Conservation (phyloP, 2,888 invertebrate species). For the Perizoma affinitatum region DNA sequence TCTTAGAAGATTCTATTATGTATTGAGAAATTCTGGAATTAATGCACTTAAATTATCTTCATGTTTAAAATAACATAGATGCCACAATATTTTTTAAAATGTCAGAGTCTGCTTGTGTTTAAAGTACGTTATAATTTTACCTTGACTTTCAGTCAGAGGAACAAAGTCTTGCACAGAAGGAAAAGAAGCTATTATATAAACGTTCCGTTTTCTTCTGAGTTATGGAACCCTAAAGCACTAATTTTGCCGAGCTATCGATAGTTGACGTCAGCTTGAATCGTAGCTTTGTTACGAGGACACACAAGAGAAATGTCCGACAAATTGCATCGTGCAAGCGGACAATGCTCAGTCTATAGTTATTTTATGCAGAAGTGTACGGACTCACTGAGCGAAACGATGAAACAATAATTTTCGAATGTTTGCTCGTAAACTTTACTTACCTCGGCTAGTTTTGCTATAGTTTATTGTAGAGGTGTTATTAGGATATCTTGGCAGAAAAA, state of each 20-base stretch:
- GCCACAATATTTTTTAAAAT: too few species aligned
- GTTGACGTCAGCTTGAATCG: conserved; percentile 68
- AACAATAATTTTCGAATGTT: conserved; percentile 20
- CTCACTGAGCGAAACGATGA: conserved; percentile 26
- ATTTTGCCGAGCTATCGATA: conserved; percentile 70
- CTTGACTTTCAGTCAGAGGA: too few species aligned
- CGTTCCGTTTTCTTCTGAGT: neutral
- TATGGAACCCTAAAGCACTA: conserved; percentile 48
- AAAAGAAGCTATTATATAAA: neutral
- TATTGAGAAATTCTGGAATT: too few species aligned
- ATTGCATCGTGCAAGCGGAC: conserved; percentile 67
- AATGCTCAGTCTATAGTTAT: conserved; percentile 66
- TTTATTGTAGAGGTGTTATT: neutral
- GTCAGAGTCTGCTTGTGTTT: too few species aligned
- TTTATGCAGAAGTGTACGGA: conserved; percentile 64
- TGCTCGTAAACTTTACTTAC: conserved; percentile 11
- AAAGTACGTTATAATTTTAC: too few species aligned
- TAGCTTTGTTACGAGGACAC: conserved; percentile 69
- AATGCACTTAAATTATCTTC: too few species aligned
- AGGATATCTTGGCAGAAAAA: too few species aligned
- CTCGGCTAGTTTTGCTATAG: neutral
- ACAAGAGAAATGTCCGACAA: conserved; percentile 74
- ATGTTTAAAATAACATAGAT: too few species aligned
- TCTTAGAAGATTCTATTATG: too few species aligned
- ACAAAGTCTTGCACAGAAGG: too few species aligned